Conservation (phyloP, 2,113 vertebrate genomes). For the Hirundichthys speculiger region DNA sequence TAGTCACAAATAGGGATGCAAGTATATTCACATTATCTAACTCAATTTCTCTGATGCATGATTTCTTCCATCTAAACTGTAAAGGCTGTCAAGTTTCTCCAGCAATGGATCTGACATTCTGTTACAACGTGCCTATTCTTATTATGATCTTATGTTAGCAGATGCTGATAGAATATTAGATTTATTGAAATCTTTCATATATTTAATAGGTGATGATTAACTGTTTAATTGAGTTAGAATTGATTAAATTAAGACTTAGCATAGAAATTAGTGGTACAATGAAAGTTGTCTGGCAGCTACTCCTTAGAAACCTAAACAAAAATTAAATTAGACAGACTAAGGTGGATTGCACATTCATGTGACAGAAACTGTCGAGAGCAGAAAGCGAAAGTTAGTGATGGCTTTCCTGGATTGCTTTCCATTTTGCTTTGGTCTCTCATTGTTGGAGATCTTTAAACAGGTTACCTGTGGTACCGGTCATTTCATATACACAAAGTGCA, state of each 20-base stretch:
- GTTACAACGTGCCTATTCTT: too few species aligned
- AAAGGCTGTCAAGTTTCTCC: too few species aligned
- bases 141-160: too few species aligned
- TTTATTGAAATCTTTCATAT: too few species aligned
- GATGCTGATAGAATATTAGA: too few species aligned
- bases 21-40: too few species aligned
- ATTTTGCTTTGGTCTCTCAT: neutral
- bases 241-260: conserved; percentile 22
- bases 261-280: conserved; percentile 26
- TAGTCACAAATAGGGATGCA: too few species aligned
- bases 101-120: too few species aligned
- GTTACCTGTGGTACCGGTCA: neutral
- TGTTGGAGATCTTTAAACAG: neutral
- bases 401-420: neutral
- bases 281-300: conserved; percentile 29
- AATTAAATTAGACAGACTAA: conserved; percentile 23
- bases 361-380: conserved; percentile 1
- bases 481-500: conserved; percentile 4
- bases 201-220: too few species aligned
- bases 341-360: conserved; percentile 19
- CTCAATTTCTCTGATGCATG: too few species aligned
- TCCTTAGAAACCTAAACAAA: conserved; percentile 22
- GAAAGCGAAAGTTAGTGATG: neutral
- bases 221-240: too few species aligned
- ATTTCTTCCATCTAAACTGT: too few species aligned